Evolutionary conservation across 2,797 vertebrate genomes (phyloP).

Genomic region (Nannoperca australis): DNA sequence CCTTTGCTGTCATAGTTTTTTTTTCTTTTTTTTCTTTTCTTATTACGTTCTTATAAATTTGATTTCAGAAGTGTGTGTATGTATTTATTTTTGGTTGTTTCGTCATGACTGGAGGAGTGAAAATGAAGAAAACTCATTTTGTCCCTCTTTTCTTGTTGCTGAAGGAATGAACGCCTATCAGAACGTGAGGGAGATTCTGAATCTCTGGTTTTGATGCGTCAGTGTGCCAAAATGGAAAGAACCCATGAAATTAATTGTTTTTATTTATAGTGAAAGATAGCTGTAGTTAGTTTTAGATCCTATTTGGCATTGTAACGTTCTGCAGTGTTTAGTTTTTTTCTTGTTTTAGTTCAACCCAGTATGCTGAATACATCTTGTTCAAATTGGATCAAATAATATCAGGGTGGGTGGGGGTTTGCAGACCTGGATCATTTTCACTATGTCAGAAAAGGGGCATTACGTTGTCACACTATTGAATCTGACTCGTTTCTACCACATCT

Average conservation of each 20-base stretch:
- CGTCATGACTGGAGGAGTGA: constrained; percentile 77
- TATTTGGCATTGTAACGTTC: constrained; percentile 73
- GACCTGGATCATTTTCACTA: constrained; percentile 47
- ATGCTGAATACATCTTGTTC: constrained; percentile 73
- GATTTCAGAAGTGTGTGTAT: constrained; percentile 86
- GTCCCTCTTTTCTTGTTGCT: constrained; percentile 75
- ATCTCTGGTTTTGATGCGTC: constrained; percentile 77
- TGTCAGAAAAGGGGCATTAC: constrained; percentile 77
- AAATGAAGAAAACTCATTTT: constrained; percentile 76
- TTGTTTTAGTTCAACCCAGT: constrained; percentile 67
- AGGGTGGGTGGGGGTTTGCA: neutral
- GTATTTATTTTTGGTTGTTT: constrained; percentile 89
- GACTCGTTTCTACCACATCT: constrained; percentile 22
- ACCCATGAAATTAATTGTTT: constrained; percentile 76
- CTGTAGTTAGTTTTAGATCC: constrained; percentile 72
- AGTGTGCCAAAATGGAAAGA: constrained; percentile 85
- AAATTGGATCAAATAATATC: constrained; percentile 66
- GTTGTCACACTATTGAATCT: constrained; percentile 54
- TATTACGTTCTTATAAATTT: constrained; percentile 83
- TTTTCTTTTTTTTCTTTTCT: constrained; percentile 59
- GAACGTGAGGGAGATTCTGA: constrained; percentile 75
- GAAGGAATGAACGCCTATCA: constrained; percentile 79
- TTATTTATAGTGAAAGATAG: constrained; percentile 82
- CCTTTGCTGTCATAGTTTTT: constrained; percentile 78
- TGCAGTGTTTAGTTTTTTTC: constrained; percentile 69